A percentile compares a stretch with the other conserved stretches of the same genome.
These are phyloP conservation scores for Thymelicus acteon DNA, from an alignment of 2,888 invertebrate genomes.

Conservation along the genomic window DNA sequence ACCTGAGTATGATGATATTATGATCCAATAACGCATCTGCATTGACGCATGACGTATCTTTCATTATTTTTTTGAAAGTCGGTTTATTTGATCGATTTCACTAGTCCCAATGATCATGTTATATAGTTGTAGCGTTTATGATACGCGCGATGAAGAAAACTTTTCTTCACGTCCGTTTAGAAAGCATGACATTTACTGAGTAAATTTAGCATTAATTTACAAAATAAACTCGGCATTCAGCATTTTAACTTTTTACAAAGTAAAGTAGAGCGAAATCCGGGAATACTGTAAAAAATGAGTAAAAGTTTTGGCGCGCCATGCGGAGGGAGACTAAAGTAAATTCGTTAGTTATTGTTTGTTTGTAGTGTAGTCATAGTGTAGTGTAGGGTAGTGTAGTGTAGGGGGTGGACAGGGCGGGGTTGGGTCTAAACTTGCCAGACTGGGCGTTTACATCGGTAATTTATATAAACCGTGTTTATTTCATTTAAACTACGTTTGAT, in stretches of 20 bases:
- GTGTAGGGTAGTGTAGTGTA: neutral
- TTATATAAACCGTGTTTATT: too few relatives aligned
- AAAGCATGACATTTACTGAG: neutral
- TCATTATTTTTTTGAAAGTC: too few relatives aligned
- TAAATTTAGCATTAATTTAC: slow-evolving; percentile 4
- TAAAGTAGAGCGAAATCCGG: slow-evolving; percentile 5
- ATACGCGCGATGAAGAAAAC: too few relatives aligned
- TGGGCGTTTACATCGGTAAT: neutral
- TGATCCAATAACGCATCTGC: too few relatives aligned
- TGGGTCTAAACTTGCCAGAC: slow-evolving; percentile 18
- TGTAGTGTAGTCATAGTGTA: slow-evolving; percentile 11
- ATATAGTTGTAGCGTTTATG: too few relatives aligned
- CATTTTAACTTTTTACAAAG: slow-evolving; percentile 3
- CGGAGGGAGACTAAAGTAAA: slow-evolving; percentile 18
- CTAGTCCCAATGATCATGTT: too few relatives aligned
- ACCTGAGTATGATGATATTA: too few relatives aligned
- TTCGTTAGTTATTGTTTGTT: slow-evolving; percentile 20
- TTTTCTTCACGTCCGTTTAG: too few relatives aligned
- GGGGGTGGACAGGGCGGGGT: neutral
- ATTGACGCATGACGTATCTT: too few relatives aligned
- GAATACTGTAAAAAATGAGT: slow-evolving; percentile 4
- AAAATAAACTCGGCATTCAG: neutral
- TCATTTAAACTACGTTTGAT: too few relatives aligned
- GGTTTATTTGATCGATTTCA: too few relatives aligned
- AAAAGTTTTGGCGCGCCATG: slow-evolving; percentile 7